Evolutionary conservation across 2,888 invertebrate species (phyloP).

Genomic region (Pachymerium ferrugineum): DNA sequence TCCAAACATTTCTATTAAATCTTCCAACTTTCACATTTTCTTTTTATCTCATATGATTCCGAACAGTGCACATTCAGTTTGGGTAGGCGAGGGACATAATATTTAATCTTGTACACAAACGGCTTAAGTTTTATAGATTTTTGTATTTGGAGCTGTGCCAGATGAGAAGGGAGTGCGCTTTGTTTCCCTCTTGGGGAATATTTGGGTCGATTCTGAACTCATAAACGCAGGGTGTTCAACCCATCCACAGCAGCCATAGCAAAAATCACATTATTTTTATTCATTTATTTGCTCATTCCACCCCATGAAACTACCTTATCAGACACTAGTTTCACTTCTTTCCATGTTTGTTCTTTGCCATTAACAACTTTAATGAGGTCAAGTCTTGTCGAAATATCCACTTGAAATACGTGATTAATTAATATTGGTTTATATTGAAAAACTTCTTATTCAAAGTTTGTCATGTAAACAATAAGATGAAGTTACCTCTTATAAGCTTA

Average conservation of each 20-base stretch:
- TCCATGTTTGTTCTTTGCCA: not conserved
- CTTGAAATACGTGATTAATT: too few species aligned
- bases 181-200: slow-evolving; percentile 18
- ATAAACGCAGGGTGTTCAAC: slow-evolving; percentile 18
- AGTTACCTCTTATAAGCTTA: too few species aligned
- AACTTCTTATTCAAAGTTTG: too few species aligned
- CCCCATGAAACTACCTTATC: slow-evolving; percentile 13
- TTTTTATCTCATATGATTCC: not conserved
- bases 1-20: not conserved
- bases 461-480: too few species aligned
- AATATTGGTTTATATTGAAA: too few species aligned
- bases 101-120: slow-evolving; percentile 18
- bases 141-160: slow-evolving; percentile 10
- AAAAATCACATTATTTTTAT: slow-evolving; percentile 21
- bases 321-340: not conserved
- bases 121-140: slow-evolving; percentile 18
- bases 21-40: not conserved
- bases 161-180: slow-evolving; percentile 10
- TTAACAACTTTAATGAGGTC: not conserved
- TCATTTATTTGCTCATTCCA: slow-evolving; percentile 12
- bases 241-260: slow-evolving; percentile 3
- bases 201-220: slow-evolving; percentile 14
- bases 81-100: not conserved
- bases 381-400: not conserved
- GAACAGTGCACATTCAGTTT: not conserved